Evolutionary conservation across 1,140 invertebrate genomes (phyloP), one percentile per base, ranked within the genome.

Genomic region (Ceratosolen solmsi): DNA sequence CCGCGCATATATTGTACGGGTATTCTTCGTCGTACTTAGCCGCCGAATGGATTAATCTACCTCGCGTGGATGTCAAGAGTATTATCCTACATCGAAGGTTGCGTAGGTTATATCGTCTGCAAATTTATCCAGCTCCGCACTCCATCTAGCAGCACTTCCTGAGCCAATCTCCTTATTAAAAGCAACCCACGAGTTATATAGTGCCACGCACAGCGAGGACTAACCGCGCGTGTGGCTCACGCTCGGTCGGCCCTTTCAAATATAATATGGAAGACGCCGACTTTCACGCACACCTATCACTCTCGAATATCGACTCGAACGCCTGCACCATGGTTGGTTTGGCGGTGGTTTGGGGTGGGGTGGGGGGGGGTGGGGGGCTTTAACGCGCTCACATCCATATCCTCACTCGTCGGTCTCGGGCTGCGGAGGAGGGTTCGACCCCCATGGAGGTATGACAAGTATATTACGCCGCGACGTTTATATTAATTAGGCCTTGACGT

Each of bases 401-500:
- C 60, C 30, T 65, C 30, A 22, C 30, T 5, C 30, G n/a, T 65
- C 33, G 17, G 17, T n/a, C 20, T 25, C 20, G 33, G n/a, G n/a
- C n/a, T 68, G 33, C 30, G 77, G 49, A 30, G 68, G 68, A 79
- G 78, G 78, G 78, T 72, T 30, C 51, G 49, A 15, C 33, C 36
- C 54, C 36, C 49, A 71, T n/a, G 58, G 22, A 38, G 51, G 56
- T 90, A 90, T 90, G 89, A 90, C 89, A 90, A 89, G 87, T 90
- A 89, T 90, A 90, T 90, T 90, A 90, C 88, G 81, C 76, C 83
- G 85, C 85, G 70, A 85, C 88, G 89, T 90, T 90, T 90, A 90
- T 90, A 89, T 89, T 88, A 90, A 90, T 90, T 90, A 90, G 88
- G 86, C 63, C 71, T 71, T 89, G 89, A 90, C 89, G 86, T 87